phyloP scores from a whole-genome alignment of 2,888 invertebrate species.

The Resseliella maxima region DNA sequence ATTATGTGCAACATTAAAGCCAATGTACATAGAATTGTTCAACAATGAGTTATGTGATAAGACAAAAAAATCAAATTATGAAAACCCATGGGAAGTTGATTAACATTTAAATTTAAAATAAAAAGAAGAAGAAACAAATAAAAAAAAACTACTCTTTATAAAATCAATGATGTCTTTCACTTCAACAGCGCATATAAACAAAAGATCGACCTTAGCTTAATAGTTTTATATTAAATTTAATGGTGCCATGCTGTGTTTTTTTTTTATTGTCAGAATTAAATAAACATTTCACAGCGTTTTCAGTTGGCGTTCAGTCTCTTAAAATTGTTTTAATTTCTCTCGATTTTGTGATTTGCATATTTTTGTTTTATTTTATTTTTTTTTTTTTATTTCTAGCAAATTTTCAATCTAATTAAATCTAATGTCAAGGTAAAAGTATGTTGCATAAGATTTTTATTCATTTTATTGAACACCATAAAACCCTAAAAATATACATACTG shows the following conservation, averaged over 20 bases:
- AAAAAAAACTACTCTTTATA: background rate
- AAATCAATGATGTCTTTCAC: background rate
- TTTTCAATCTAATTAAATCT: background rate
- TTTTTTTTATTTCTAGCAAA: background rate
- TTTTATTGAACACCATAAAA: background rate
- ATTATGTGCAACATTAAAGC: background rate
- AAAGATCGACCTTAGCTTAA: background rate
- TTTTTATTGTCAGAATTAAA: background rate
- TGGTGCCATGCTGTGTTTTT: too few relatives aligned
- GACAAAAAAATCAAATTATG: background rate
- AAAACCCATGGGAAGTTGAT: background rate
- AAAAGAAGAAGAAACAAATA: background rate
- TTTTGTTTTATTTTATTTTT: too few relatives aligned
- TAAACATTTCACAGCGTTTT: background rate
- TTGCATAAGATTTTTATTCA: background rate
- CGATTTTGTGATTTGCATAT: conserved; percentile 9
- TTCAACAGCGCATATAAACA: background rate
- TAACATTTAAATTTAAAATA: too few relatives aligned
- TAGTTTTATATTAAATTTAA: background rate
- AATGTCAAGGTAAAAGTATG: conserved; percentile 26
- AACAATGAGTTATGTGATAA: background rate
- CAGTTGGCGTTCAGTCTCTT: background rate
- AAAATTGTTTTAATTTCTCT: background rate
- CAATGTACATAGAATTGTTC: background rate
- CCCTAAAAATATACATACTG: background rate